Evolutionary conservation across 1,140 invertebrate genomes (phyloP).

Genomic region (Octopus bimaculoides): DNA sequence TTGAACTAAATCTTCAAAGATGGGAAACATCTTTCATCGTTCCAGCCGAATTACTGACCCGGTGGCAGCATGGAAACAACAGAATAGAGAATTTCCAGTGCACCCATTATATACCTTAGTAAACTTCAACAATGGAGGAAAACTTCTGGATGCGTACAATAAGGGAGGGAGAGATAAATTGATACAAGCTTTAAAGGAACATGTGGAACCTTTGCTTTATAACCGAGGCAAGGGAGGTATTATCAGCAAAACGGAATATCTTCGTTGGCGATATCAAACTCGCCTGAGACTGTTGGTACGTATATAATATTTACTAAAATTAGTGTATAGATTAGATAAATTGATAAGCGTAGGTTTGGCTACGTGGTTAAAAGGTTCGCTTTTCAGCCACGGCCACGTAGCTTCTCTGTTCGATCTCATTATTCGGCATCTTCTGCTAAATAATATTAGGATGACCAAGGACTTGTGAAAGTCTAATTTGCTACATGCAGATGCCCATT

Average conservation of each 20-base stretch:
- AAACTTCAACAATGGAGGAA: slow-evolving; percentile 52
- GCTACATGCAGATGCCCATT: neutral
- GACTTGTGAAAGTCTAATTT: too few relatives aligned
- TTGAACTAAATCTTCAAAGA: neutral
- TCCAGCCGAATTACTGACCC: neutral
- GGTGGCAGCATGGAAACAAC: slow-evolving; percentile 59
- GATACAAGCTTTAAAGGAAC: slow-evolving; percentile 81
- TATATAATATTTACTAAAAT: neutral
- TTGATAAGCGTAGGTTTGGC: too few relatives aligned
- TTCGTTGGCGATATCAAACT: slow-evolving; percentile 84
- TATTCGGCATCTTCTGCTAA: too few relatives aligned
- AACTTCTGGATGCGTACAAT: slow-evolving; percentile 79
- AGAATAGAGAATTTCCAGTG: slow-evolving; percentile 57
- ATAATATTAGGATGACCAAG: too few relatives aligned
- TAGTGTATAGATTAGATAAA: too few relatives aligned
- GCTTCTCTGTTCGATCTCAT: too few relatives aligned
- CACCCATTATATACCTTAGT: slow-evolving; percentile 60
- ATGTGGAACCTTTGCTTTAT: slow-evolving; percentile 87
- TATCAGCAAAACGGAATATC: slow-evolving; percentile 85
- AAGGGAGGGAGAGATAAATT: slow-evolving; percentile 67
- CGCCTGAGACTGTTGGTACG: slow-evolving; percentile 59
- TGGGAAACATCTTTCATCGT: neutral
- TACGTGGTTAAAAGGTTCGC: too few relatives aligned
- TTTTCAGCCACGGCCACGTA: too few relatives aligned
- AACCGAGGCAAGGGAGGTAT: slow-evolving; percentile 80